These are phyloP conservation scores for Lipophrys pholis DNA, from an alignment of 2,113 vertebrate genomes.

Conservation along the genomic window DNA sequence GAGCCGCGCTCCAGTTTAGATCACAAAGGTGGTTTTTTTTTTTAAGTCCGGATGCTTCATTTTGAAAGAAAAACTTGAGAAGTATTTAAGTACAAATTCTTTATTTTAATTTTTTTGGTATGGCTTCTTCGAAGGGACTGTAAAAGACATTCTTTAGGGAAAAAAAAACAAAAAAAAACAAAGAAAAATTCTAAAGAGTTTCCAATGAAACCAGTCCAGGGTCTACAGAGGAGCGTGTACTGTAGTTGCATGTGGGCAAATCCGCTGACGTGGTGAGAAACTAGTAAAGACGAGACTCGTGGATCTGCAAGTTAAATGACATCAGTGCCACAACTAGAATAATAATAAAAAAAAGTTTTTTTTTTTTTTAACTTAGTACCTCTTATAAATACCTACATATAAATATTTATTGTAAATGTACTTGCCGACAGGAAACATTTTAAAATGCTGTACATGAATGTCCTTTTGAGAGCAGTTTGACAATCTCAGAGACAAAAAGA, in stretches of 20 bases:
- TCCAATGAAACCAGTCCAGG: slow-evolving; percentile 51
- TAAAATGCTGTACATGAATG: slow-evolving; percentile 83
- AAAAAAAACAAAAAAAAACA: slow-evolving; percentile 19
- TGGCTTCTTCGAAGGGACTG: slow-evolving; percentile 79
- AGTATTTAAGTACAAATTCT: slow-evolving; percentile 75
- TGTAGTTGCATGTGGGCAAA: slow-evolving; percentile 31
- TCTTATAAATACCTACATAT: slow-evolving; percentile 86
- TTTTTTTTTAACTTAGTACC: slow-evolving; percentile 80
- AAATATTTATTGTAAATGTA: slow-evolving; percentile 91
- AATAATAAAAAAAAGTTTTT: slow-evolving; percentile 44
- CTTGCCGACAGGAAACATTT: slow-evolving; percentile 82
- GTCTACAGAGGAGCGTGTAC: slow-evolving; percentile 52
- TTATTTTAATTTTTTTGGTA: slow-evolving; percentile 80
- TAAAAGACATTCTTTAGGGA: slow-evolving; percentile 74
- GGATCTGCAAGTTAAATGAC: slow-evolving; percentile 56
- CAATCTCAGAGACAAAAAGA: slow-evolving; percentile 80
- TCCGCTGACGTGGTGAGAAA: slow-evolving; percentile 35
- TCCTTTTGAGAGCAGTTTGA: slow-evolving; percentile 80
- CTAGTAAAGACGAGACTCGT: slow-evolving; percentile 34
- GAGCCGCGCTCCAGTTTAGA: neutral
- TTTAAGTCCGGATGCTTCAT: neutral
- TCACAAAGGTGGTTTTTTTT: too few relatives aligned
- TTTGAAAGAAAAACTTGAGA: slow-evolving; percentile 15
- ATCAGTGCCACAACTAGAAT: slow-evolving; percentile 68
- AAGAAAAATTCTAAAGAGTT: slow-evolving; percentile 34